Percentiles rank a stretch among this genome's conserved stretches.
Conservation (phyloP, 2,888 invertebrate genomes). For the Cheilosia scutellata region DNA sequence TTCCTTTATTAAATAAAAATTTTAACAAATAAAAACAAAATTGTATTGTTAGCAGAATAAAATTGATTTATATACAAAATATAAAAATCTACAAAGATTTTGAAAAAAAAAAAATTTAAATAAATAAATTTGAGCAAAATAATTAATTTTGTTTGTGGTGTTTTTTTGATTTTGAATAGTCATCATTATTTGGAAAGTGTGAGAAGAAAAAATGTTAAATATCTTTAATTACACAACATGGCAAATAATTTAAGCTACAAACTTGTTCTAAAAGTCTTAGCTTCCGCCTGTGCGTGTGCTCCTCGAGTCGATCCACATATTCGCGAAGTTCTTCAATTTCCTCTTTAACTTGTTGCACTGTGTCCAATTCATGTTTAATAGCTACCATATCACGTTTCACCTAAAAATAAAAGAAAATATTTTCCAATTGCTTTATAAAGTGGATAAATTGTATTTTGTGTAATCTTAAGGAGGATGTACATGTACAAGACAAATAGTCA, state of each 20-base stretch:
- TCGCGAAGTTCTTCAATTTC: slow-evolving; percentile 96
- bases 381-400: slow-evolving; percentile 97
- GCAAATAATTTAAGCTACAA: slow-evolving; percentile 84
- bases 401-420: slow-evolving; percentile 81
- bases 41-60: neutral
- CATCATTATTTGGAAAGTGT: slow-evolving; percentile 64
- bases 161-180: slow-evolving; percentile 32
- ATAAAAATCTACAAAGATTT: slow-evolving; percentile 56
- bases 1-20: slow-evolving; percentile 2
- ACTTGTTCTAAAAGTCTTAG: slow-evolving; percentile 96
- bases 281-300: slow-evolving; percentile 95
- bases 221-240: slow-evolving; percentile 83
- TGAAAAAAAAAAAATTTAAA: slow-evolving; percentile 49
- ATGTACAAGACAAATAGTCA: too few relatives aligned
- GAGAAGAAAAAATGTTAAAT: slow-evolving; percentile 74
- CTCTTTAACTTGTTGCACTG: slow-evolving; percentile 97
- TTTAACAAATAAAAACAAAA: neutral
- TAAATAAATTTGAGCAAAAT: slow-evolving; percentile 51
- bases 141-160: slow-evolving; percentile 59
- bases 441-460: too few relatives aligned
- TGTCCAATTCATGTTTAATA: slow-evolving; percentile 96
- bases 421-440: too few relatives aligned
- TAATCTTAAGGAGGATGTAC: too few relatives aligned
- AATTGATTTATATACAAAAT: slow-evolving; percentile 18
- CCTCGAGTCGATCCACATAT: slow-evolving; percentile 96